phyloP scores from a whole-genome alignment of 2,797 vertebrate species.

The Myiothlypis coronata region DNA sequence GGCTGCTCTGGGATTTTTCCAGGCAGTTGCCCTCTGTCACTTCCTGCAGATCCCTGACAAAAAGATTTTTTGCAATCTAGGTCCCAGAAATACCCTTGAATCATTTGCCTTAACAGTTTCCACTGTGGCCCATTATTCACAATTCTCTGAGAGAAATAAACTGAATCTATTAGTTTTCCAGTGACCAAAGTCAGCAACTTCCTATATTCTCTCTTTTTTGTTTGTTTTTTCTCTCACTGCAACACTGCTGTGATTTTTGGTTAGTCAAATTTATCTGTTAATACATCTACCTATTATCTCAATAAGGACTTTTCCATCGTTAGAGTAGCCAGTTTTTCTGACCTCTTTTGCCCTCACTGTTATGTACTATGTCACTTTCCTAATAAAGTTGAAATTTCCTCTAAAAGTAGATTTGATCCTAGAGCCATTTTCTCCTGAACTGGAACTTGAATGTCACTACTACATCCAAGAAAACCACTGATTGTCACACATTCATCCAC shows the following conservation, averaged over 20 bases:
- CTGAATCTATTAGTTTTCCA: background rate
- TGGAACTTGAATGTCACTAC: background rate
- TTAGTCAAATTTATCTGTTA: background rate
- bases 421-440: background rate
- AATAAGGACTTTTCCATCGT: background rate
- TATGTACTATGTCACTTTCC: background rate
- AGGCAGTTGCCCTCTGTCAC: background rate
- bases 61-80: background rate
- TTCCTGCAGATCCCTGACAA: background rate
- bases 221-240: background rate
- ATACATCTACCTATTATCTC: background rate
- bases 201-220: background rate
- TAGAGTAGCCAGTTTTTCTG: background rate
- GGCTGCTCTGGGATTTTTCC: background rate
- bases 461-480: background rate
- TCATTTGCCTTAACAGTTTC: background rate
- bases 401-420: background rate
- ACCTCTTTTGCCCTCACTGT: background rate
- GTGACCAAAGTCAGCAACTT: background rate
- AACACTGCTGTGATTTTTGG: background rate
- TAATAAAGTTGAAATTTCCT: background rate
- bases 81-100: background rate
- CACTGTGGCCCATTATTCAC: background rate
- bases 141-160: background rate
- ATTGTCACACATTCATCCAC: background rate